Evolutionary conservation across 2,797 vertebrate species (phyloP).

Genomic region (Sternarchorhynchus goeldii): DNA sequence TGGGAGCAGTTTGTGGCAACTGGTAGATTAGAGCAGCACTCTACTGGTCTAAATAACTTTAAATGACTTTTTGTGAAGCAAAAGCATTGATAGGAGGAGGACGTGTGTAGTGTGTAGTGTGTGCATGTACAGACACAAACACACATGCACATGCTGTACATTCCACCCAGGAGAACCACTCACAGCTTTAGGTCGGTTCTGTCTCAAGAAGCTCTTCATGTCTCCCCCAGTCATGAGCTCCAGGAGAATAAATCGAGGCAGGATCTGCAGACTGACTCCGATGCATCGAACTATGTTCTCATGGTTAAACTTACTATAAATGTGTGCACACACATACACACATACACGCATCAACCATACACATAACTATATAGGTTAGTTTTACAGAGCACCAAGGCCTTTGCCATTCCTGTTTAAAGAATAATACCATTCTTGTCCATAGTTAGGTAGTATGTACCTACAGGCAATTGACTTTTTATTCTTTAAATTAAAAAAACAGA

Average conservation of each 20-base stretch:
- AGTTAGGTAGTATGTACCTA: too few relatives aligned
- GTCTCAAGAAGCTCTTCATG: conserved; percentile 91
- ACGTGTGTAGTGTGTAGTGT: too few relatives aligned
- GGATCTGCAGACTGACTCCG: conserved; percentile 86
- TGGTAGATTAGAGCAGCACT: conserved; percentile 13
- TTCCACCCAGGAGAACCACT: conserved; percentile 52
- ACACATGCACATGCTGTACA: neutral
- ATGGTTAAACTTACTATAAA: conserved; percentile 87
- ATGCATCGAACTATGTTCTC: conserved; percentile 88
- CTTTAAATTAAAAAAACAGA: too few relatives aligned
- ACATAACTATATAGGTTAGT: neutral
- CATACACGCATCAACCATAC: neutral
- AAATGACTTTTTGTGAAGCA: neutral
- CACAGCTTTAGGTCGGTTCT: conserved; percentile 84
- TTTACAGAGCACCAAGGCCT: too few relatives aligned
- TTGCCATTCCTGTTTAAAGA: too few relatives aligned
- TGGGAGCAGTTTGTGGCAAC: conserved; percentile 7
- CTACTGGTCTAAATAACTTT: neutral
- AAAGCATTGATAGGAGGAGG: too few relatives aligned
- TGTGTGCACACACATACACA: conserved; percentile 29
- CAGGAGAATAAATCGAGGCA: conserved; percentile 89
- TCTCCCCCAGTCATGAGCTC: conserved; percentile 95
- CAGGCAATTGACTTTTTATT: neutral
- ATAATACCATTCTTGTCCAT: too few relatives aligned
- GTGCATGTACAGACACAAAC: neutral